Evolutionary conservation across 2,888 invertebrate species (phyloP).

Genomic region (Yponomeuta malinellus): DNA sequence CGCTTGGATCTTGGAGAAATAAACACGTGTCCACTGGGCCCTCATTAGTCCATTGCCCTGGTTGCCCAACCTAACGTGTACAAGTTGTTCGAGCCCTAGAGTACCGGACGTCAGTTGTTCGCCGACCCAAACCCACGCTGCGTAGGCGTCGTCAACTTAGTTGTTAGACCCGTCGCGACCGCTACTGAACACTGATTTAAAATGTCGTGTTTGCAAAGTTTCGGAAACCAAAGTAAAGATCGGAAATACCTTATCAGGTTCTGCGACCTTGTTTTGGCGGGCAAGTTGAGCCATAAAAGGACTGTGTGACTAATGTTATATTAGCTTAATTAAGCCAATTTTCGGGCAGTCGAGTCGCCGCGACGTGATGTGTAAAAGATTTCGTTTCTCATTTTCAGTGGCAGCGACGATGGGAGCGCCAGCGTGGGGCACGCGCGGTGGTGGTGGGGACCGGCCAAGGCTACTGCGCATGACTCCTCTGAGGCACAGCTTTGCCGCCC

Average conservation of each 20-base stretch:
- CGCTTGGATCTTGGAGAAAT: background rate
- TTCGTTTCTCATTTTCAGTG: conserved; percentile 5
- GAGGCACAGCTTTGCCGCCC: conserved; percentile 74
- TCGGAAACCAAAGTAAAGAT: background rate
- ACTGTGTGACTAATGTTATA: background rate
- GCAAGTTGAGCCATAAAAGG: background rate
- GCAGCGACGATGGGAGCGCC: conserved; percentile 57
- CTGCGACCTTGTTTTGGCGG: conserved; percentile 3
- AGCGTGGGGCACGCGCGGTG: conserved; percentile 65
- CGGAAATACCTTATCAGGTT: background rate
- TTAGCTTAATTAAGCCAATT: background rate
- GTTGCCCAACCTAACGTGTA: conserved; percentile 17
- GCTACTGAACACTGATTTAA: conserved; percentile 5
- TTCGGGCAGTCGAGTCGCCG: background rate
- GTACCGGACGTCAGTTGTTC: conserved; percentile 66
- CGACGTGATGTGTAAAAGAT: background rate
- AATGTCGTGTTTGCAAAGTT: background rate
- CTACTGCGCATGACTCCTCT: conserved; percentile 76
- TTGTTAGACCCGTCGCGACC: conserved; percentile 3
- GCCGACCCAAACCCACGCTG: conserved; percentile 55
- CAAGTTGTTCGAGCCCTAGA: conserved; percentile 5
- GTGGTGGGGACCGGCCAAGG: conserved; percentile 68
- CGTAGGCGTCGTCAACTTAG: conserved; percentile 36
- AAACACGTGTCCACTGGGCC: conserved; percentile 3
- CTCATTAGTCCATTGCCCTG: conserved; percentile 20